These are phyloP conservation scores for Chaetodon trifascialis DNA, from an alignment of 2,113 vertebrate species.

Conservation along the genomic window DNA sequence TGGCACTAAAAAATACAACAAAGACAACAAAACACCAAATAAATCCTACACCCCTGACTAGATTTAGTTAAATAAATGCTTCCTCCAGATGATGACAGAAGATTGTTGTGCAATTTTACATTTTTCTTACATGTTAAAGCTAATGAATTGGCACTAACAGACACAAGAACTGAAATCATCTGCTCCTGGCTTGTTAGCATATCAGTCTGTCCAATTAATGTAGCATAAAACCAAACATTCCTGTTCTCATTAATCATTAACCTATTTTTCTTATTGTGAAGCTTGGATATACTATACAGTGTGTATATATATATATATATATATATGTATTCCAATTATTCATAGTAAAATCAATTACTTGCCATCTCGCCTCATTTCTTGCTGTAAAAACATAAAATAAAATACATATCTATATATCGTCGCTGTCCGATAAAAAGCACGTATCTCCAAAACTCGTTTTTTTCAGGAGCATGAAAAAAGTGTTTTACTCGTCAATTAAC, in stretches of 20 bases:
- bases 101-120: slow-evolving; percentile 70
- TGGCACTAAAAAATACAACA: slow-evolving; percentile 40
- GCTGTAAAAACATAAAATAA: no score
- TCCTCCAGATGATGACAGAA: slow-evolving; percentile 54
- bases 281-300: not conserved
- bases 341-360: no score
- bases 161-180: not conserved
- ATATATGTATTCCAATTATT: no score
- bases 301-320: no score
- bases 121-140: no score
- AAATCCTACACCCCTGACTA: slow-evolving; percentile 58
- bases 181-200: slow-evolving; percentile 31
- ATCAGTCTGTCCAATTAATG: slow-evolving; percentile 34
- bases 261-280: slow-evolving; percentile 3
- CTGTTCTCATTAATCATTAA: slow-evolving; percentile 28
- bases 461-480: no score
- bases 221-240: slow-evolving; percentile 17
- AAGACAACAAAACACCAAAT: slow-evolving; percentile 49
- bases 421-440: no score
- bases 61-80: slow-evolving; percentile 66
- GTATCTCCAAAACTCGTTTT: no score
- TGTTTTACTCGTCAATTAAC: no score
- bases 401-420: no score
- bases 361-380: no score
- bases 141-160: slow-evolving; percentile 22